Conservation (phyloP, 1,140 invertebrate genomes). For the Magallana angulata region DNA sequence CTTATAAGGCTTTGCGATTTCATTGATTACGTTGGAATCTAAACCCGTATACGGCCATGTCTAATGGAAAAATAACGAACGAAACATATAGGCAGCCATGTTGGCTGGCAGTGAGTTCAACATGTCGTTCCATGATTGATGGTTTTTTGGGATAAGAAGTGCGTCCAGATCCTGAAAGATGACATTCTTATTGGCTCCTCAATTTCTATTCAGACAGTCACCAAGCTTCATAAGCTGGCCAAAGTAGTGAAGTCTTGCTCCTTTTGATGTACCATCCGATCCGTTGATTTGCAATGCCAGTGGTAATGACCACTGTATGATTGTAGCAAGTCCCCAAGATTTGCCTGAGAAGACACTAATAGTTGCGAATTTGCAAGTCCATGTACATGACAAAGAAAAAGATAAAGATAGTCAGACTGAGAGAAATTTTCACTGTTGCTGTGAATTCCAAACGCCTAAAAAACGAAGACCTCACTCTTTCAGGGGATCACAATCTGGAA, state of each 20-base stretch:
- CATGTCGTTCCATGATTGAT: slow-evolving; percentile 47
- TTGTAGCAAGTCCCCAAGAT: slow-evolving; percentile 82
- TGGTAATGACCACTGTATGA: slow-evolving; percentile 89
- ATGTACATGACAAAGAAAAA: no score
- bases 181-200: slow-evolving; percentile 39
- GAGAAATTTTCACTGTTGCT: no score
- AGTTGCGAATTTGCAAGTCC: no score
- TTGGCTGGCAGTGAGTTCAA: slow-evolving; percentile 19
- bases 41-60: slow-evolving; percentile 39
- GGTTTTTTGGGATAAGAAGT: slow-evolving; percentile 50
- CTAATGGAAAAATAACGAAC: slow-evolving; percentile 52
- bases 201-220: slow-evolving; percentile 57
- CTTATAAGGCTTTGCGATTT: slow-evolving; percentile 40
- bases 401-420: no score
- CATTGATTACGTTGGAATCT: background rate
- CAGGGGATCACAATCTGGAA: no score
- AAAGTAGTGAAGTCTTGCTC: slow-evolving; percentile 53
- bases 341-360: slow-evolving; percentile 59
- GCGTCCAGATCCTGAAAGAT: slow-evolving; percentile 55
- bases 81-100: slow-evolving; percentile 42
- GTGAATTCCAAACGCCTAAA: no score
- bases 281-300: background rate
- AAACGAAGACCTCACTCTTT: no score
- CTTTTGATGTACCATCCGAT: background rate
- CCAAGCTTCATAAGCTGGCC: slow-evolving; percentile 53